Evolutionary conservation across 2,888 invertebrate genomes (phyloP).

Genomic region (Metallyticus violacea): DNA sequence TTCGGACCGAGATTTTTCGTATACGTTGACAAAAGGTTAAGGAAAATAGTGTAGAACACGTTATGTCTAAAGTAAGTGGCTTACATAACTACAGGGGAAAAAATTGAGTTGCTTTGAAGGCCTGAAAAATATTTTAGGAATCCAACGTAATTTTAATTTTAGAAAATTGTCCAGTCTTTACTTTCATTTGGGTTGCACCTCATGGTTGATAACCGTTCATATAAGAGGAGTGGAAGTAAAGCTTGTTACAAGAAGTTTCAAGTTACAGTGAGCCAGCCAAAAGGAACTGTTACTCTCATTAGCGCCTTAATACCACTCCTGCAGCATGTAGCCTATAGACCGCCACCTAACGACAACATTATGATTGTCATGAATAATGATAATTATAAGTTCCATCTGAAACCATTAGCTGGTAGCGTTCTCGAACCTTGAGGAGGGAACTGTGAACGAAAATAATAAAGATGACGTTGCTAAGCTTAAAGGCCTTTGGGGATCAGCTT

Average conservation of each 20-base stretch:
- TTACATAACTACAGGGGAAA: too few relatives aligned
- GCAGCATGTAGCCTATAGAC: background rate
- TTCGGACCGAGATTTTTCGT: too few relatives aligned
- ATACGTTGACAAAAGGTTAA: too few relatives aligned
- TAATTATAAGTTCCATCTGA: conserved; percentile 28
- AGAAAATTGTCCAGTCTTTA: too few relatives aligned
- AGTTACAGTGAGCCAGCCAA: background rate
- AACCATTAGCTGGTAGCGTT: conserved; percentile 18
- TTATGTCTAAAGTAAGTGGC: too few relatives aligned
- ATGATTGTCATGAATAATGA: conserved; percentile 26
- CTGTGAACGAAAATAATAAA: conserved; percentile 22
- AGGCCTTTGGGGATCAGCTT: conserved; percentile 17
- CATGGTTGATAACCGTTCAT: background rate
- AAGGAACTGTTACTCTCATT: conserved; percentile 18
- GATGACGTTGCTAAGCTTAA: background rate
- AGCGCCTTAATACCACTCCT: conserved; percentile 6
- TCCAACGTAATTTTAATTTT: too few relatives aligned
- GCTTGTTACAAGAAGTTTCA: background rate
- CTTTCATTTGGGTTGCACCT: background rate
- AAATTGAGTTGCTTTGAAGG: too few relatives aligned
- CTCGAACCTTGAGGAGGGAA: too few relatives aligned
- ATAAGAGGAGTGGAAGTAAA: too few relatives aligned
- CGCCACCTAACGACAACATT: background rate
- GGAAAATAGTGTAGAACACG: too few relatives aligned
- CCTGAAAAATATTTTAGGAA: too few relatives aligned